Evolutionary conservation across 2,888 invertebrate genomes (phyloP), one percentile per base, ranked within the genome.

Genomic region (Amorpha juglandis): DNA sequence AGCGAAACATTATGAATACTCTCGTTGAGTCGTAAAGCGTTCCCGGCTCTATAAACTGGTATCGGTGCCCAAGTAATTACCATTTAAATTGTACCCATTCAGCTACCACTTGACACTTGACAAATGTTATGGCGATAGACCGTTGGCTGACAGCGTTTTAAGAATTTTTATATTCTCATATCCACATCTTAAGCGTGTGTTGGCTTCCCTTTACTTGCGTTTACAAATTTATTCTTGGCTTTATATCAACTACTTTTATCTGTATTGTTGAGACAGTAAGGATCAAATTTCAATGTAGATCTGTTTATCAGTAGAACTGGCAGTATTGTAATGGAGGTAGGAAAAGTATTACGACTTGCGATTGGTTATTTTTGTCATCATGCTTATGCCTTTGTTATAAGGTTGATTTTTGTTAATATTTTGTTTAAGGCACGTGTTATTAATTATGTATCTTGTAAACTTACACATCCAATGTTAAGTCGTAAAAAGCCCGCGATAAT

Each of bases 81-180:
- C 92, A 92, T 92, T 90, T 90, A 92, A 92, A 92, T 91, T 83
- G 91, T 88, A 83, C 85, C 83, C 87, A 86, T 86, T 83, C 83
- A 89, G 91, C 87, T 86, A 86, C 90, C 79, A 84, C 76, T 83
- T 89, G 92, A 92, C 92, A 91, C 87, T 90, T 92, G 92, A 92
- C 92, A 91, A 92, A 92, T 92, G 91, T 92, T 88, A 91, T 90
- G 90, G 87, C 88, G 86, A 87, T 88, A 87, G 85, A 82, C 86
- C 84, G 85, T 82, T 79, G 82, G 83, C 77, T 86, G 89, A 88
- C 88, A 86, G 86, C 89, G 86, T 86, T 87, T 86, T 81, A 87
- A 89, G 91, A 92, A 92, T 92, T 92, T 92, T 92, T 92, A 92
- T 92, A 89, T 84, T 80, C 91, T 90, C 91, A 91, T 92, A 92